These are phyloP conservation scores for Osedax frankpressi DNA, from an alignment of 2,888 invertebrate species.

Conservation along the genomic window DNA sequence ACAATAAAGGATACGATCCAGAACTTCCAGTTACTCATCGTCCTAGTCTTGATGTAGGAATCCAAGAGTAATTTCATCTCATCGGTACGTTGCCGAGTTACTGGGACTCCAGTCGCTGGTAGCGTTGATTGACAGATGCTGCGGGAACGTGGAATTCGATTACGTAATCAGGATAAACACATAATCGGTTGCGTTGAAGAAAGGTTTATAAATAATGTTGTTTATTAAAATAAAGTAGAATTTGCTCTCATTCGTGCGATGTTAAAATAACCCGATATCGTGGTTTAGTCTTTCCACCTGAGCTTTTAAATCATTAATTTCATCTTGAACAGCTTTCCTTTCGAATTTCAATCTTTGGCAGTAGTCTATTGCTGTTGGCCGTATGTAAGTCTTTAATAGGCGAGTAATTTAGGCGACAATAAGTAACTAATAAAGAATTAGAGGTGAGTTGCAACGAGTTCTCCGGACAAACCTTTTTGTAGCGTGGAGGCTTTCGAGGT, in stretches of 20 bases:
- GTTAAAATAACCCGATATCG: constrained; percentile 69
- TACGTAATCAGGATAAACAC: too few relatives aligned
- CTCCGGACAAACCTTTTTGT: constrained; percentile 67
- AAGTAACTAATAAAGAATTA: not conserved
- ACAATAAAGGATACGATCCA: constrained; percentile 80
- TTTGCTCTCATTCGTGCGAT: too few relatives aligned
- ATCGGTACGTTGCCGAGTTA: constrained; percentile 73
- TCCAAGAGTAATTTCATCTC: constrained; percentile 84
- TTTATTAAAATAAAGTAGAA: too few relatives aligned
- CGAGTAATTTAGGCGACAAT: too few relatives aligned
- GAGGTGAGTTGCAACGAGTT: too few relatives aligned
- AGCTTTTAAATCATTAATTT: constrained; percentile 71
- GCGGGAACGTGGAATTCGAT: not conserved
- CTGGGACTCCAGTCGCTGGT: constrained; percentile 87
- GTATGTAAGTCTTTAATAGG: too few relatives aligned
- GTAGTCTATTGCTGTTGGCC: constrained; percentile 61
- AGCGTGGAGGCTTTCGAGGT: constrained; percentile 78
- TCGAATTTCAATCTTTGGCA: constrained; percentile 76
- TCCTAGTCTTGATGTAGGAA: constrained; percentile 71
- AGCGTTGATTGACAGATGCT: constrained; percentile 85
- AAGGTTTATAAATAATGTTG: too few relatives aligned
- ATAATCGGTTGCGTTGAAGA: too few relatives aligned
- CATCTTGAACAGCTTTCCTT: constrained; percentile 70
- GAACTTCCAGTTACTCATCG: constrained; percentile 88
- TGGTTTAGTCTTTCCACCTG: constrained; percentile 81